These are phyloP conservation scores for Apodemia zela DNA, from an alignment of 2,888 invertebrate genomes.

Conservation along the genomic window DNA sequence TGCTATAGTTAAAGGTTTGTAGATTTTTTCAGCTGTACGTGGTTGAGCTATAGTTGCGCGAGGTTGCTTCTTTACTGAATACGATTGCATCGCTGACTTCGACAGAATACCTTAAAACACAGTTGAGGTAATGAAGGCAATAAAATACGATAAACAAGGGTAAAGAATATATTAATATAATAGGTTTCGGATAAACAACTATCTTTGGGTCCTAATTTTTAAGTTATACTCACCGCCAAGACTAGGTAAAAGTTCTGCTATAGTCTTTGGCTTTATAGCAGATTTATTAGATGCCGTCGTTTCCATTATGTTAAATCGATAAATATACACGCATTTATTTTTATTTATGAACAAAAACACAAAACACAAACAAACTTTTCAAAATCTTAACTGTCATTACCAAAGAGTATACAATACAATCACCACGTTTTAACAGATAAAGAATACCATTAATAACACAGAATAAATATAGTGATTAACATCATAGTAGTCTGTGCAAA, in stretches of 20 bases:
- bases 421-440: too few relatives aligned
- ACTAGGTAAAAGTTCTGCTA: slow-evolving; percentile 57
- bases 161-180: background rate
- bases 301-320: slow-evolving; percentile 45
- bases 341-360: background rate
- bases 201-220: too few relatives aligned
- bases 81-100: slow-evolving; percentile 43
- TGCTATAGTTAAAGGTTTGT: slow-evolving; percentile 56
- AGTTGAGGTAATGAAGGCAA: background rate
- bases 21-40: slow-evolving; percentile 47
- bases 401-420: too few relatives aligned
- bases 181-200: background rate
- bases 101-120: slow-evolving; percentile 50
- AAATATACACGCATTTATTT: slow-evolving; percentile 12
- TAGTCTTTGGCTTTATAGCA: slow-evolving; percentile 44
- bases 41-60: slow-evolving; percentile 41
- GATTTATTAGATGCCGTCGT: slow-evolving; percentile 39
- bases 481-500: too few relatives aligned
- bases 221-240: slow-evolving; percentile 44
- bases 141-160: background rate
- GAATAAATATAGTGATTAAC: too few relatives aligned
- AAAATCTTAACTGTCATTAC: slow-evolving; percentile 11
- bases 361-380: slow-evolving; percentile 8
- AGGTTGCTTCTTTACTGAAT: slow-evolving; percentile 51
- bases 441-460: too few relatives aligned